phyloP scores from a whole-genome alignment of 2,113 vertebrate species.

The Neodon shergylaensis region DNA sequence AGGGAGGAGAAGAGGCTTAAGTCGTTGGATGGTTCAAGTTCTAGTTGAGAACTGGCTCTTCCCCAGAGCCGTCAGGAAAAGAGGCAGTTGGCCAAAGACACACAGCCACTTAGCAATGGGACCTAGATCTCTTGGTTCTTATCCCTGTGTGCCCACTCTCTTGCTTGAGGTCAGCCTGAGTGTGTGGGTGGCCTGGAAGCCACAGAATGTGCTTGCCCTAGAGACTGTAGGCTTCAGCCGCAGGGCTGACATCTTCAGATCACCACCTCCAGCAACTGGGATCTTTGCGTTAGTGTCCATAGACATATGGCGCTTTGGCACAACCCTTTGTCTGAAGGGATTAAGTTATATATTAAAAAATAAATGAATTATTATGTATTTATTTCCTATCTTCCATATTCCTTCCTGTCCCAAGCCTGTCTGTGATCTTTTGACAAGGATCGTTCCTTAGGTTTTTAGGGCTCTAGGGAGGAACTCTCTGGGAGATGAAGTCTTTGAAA shows the following conservation, averaged over 20 bases:
- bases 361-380: neutral
- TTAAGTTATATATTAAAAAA: neutral
- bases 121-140: neutral
- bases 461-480: neutral
- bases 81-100: neutral
- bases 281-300: neutral
- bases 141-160: neutral
- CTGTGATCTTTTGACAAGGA: neutral
- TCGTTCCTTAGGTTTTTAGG: neutral
- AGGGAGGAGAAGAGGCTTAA: neutral
- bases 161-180: neutral
- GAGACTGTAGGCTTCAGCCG: neutral
- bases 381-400: neutral
- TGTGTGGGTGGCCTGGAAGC: neutral
- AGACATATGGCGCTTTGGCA: too few relatives aligned
- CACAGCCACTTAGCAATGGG: neutral
- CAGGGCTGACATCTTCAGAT: neutral
- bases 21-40: neutral
- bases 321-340: neutral
- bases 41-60: neutral
- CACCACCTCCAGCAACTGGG: neutral
- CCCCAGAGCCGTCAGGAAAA: neutral
- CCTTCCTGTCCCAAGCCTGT: fast-evolving
- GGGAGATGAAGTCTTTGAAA: neutral
- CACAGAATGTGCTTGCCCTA: neutral